Evolutionary conservation across 1,140 invertebrate species (phyloP).

Genomic region (Drosophila melanica): DNA sequence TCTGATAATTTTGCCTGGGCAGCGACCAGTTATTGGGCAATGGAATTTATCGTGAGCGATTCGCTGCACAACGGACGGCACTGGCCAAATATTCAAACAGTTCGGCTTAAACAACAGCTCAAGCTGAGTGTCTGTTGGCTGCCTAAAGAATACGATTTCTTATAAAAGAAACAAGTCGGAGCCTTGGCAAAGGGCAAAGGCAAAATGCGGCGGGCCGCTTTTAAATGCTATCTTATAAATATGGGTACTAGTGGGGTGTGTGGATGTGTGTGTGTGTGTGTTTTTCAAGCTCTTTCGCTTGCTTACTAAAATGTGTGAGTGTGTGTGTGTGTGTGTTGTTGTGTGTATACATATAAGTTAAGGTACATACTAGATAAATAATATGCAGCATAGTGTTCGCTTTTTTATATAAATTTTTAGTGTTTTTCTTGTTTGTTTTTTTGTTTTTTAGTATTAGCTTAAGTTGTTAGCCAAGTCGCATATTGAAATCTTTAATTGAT

Average conservation of each 20-base stretch:
- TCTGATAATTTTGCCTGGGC: constrained; percentile 1
- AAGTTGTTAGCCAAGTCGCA: constrained; percentile 51
- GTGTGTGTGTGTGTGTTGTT: constrained; percentile 34
- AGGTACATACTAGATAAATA: constrained; percentile 77
- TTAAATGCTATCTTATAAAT: constrained; percentile 69
- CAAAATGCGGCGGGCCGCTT: constrained; percentile 36
- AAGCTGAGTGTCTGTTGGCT: constrained; percentile 50
- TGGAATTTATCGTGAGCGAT: background rate
- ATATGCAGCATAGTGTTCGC: constrained; percentile 68
- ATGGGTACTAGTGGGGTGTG: constrained; percentile 21
- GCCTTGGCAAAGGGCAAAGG: constrained; percentile 31
- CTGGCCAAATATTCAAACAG: constrained; percentile 43
- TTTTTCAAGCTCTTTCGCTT: constrained; percentile 62
- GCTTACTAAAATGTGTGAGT: constrained; percentile 39
- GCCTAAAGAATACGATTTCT: constrained; percentile 25
- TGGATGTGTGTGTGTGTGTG: constrained; percentile 43
- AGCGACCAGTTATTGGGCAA: constrained; percentile 15
- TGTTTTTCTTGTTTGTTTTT: constrained; percentile 18
- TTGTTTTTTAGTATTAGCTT: constrained; percentile 27
- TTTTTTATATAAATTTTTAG: constrained; percentile 38
- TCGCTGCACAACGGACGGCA: constrained; percentile 27
- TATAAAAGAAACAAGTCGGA: background rate
- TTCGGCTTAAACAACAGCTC: constrained; percentile 47
- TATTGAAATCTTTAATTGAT: constrained; percentile 71
- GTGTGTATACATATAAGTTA: constrained; percentile 63